phyloP scores from a whole-genome alignment of 2,888 invertebrate species.

The Drosophila subquinaria region DNA sequence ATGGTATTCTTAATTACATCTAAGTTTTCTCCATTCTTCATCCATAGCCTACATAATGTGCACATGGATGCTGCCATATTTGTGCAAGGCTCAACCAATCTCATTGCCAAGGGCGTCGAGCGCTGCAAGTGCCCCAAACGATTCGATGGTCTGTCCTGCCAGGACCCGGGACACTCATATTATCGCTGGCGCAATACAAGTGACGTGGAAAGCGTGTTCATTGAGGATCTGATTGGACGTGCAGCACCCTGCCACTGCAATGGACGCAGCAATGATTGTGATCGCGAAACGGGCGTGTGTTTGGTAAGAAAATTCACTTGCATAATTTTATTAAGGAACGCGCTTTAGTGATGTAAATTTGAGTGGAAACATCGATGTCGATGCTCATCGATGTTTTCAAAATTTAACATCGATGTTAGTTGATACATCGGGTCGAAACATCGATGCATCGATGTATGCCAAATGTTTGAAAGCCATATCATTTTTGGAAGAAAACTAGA shows the following conservation, averaged over 20 bases:
- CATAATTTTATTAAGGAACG: too few species aligned
- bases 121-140: constrained; percentile 92
- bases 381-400: too few species aligned
- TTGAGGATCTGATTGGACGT: constrained; percentile 92
- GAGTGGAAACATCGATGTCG: too few species aligned
- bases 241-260: constrained; percentile 93
- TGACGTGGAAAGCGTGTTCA: constrained; percentile 87
- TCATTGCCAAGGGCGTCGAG: constrained; percentile 93
- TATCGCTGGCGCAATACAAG: constrained; percentile 90
- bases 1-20: not conserved
- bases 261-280: constrained; percentile 91
- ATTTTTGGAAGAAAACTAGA: too few species aligned
- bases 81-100: constrained; percentile 88
- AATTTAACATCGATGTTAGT: too few species aligned
- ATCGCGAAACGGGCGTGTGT: constrained; percentile 94
- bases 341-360: too few species aligned
- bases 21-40: constrained; percentile 18
- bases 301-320: constrained; percentile 87
- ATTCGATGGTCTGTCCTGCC: constrained; percentile 96
- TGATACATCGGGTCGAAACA: too few species aligned
- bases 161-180: constrained; percentile 93
- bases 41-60: constrained; percentile 89
- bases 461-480: too few species aligned
- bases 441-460: too few species aligned
- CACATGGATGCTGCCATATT: constrained; percentile 93